Percentiles rank a stretch among this genome's conserved stretches.
Conservation (phyloP, 2,888 invertebrate genomes). For the Colletes collaris region DNA sequence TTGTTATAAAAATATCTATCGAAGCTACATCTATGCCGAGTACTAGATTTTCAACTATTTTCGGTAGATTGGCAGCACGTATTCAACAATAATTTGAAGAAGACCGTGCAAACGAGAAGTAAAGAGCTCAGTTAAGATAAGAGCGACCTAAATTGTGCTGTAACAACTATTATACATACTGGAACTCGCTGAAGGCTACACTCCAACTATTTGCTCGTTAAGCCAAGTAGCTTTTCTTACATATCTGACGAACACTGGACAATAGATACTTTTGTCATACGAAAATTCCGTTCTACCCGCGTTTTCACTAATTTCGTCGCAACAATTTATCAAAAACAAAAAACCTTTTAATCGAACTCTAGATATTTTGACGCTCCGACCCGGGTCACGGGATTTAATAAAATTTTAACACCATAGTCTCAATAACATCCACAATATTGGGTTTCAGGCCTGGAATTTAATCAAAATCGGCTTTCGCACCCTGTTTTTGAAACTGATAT, state of each 20-base stretch:
- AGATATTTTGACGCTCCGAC: neutral
- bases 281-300: neutral
- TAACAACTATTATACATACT: slow-evolving; percentile 23
- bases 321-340: too few relatives aligned
- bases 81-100: neutral
- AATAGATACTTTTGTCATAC: neutral
- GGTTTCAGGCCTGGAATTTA: slow-evolving; percentile 21
- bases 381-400: slow-evolving; percentile 8
- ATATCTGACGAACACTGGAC: slow-evolving; percentile 20
- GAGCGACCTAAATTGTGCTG: slow-evolving; percentile 12
- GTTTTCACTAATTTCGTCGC: neutral
- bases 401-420: slow-evolving; percentile 17
- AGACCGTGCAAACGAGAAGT: neutral
- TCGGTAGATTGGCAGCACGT: neutral
- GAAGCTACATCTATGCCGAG: too few relatives aligned
- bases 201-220: slow-evolving; percentile 23
- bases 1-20: too few relatives aligned
- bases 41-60: neutral
- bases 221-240: slow-evolving; percentile 32
- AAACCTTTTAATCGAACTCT: neutral
- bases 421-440: slow-evolving; percentile 9
- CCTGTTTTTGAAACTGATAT: slow-evolving; percentile 2
- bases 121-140: neutral
- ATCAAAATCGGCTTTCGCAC: slow-evolving; percentile 22
- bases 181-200: slow-evolving; percentile 16